phyloP scores from a whole-genome alignment of 2,113 vertebrate species.

The Asarcornis scutulata region DNA sequence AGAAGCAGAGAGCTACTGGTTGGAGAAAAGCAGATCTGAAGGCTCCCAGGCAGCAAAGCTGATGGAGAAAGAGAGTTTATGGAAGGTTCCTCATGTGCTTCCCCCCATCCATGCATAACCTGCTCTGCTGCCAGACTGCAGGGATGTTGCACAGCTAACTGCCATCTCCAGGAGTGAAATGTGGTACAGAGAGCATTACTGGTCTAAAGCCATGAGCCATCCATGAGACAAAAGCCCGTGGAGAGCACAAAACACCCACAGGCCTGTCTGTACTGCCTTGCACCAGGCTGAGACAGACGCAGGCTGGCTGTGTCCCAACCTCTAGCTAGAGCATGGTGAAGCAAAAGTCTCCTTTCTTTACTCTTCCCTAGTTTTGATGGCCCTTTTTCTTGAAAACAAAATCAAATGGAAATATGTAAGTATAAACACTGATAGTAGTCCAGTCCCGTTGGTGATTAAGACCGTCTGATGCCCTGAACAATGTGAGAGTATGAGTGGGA shows the following conservation, averaged over 20 bases:
- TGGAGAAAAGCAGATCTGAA: neutral
- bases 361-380: neutral
- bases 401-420: neutral
- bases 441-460: neutral
- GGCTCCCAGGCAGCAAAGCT: neutral
- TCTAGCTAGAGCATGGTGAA: rapidly evolving
- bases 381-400: neutral
- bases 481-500: rapidly evolving
- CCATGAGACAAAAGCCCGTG: neutral
- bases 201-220: neutral
- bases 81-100: neutral
- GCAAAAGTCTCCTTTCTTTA: neutral
- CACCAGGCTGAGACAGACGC: rapidly evolving
- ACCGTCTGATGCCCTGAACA: neutral
- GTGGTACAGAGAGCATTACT: neutral
- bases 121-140: neutral
- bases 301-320: neutral
- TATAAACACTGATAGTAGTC: neutral
- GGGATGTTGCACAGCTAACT: neutral
- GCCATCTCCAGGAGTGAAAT: neutral
- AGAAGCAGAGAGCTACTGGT: neutral
- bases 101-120: neutral
- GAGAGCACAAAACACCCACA: neutral
- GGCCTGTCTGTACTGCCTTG: neutral
- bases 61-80: neutral